A percentile compares a stretch with the other conserved stretches of the same genome.
Evolutionary conservation across 2,113 vertebrate species (phyloP).

Genomic region (Oryzias melastigma): DNA sequence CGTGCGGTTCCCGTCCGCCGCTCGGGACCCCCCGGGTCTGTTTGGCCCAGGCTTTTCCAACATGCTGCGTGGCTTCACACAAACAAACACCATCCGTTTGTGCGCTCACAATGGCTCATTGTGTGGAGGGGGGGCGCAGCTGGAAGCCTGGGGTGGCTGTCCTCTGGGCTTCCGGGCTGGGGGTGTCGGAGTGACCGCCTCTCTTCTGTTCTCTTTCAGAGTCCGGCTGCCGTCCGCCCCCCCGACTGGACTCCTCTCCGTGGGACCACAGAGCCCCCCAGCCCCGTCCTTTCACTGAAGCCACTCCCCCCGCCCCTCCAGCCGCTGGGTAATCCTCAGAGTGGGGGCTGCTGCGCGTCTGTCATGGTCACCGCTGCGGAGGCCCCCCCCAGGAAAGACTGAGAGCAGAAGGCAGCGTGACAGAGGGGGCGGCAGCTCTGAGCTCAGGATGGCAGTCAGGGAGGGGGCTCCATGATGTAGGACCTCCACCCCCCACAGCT

Average conservation of each 20-base stretch:
- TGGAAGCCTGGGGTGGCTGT: conserved; percentile 15
- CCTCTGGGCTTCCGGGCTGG: conserved; percentile 28
- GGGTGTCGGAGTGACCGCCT: conserved; percentile 11
- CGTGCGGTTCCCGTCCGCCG: conserved; percentile 4
- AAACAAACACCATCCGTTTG: conserved; percentile 56
- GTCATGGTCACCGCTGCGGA: conserved; percentile 48
- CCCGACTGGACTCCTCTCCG: conserved; percentile 15
- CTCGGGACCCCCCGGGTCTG: conserved; percentile 28
- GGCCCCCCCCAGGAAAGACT: conserved; percentile 48
- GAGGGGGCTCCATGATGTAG: conserved; percentile 55
- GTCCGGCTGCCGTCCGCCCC: conserved; percentile 3
- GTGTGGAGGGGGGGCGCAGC: conserved; percentile 18
- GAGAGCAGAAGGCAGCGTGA: conserved; percentile 52
- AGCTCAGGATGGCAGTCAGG: conserved; percentile 32
- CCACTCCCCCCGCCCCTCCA: conserved; percentile 29
- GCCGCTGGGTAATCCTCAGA: conserved; percentile 51
- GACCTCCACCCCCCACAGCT: conserved; percentile 26
- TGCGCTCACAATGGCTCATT: conserved; percentile 39
- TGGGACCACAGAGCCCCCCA: conserved; percentile 12
- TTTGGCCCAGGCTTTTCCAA: conserved; percentile 32
- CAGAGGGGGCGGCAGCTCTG: conserved; percentile 34
- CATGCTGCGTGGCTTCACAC: conserved; percentile 34
- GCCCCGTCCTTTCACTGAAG: conserved; percentile 35
- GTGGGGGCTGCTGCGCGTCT: conserved; percentile 48
- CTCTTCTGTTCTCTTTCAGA: conserved; percentile 52